Base-by-base conservation (phyloP, 2,888 invertebrate genomes). In the Drosophila siamana region DNA sequence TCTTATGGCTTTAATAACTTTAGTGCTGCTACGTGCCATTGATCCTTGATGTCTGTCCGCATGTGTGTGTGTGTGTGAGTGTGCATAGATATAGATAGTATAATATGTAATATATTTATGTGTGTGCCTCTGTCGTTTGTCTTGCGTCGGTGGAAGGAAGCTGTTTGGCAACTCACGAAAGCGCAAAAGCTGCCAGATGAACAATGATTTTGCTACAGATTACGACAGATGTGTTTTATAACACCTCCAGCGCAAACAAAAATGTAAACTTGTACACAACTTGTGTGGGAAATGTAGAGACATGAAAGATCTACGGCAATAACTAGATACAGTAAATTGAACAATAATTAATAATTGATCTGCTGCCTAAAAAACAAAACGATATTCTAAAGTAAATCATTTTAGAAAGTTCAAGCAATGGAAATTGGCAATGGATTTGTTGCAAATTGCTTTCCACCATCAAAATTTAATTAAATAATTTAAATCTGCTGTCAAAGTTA, bases 11-110 rank as follows among this genome's bases (percentile, higher is more conserved):
- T 83, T 83, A 86, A 86, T 86, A 83, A 80, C 84, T 83, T 83
- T 83, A 86, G 84, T 83, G 84, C 86, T 74, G 86, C 59, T 86
- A 83, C 83, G 83, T 83, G 83, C 83, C 86, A 83, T 83, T 83
- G 83, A 86, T 83, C 84, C 84, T 80, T 83, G 74, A 80, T 71
- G 79, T 70, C 69, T 64, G 57, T 38, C 40, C 13, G 48, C 36
- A 15, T 22, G 28, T 28, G 28, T 28, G 28, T 0, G 2, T 28
- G 28, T 28, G 28, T 19, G 5, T 7, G 2, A 13, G 44, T 67
- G 30, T 61, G 50, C 38, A 30, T 63, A 74, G 55, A 48, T 55
- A 60, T 50, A 56, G 43, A 24, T 30, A 40, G 36, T 16, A 36
- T 9, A 11, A 9, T 22, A 13, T 50, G 5, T 33, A 46, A 26